Evolutionary conservation across 2,113 vertebrate genomes (phyloP), one percentile per base, ranked within the genome.

Genomic region (Grammomys dolichurus): DNA sequence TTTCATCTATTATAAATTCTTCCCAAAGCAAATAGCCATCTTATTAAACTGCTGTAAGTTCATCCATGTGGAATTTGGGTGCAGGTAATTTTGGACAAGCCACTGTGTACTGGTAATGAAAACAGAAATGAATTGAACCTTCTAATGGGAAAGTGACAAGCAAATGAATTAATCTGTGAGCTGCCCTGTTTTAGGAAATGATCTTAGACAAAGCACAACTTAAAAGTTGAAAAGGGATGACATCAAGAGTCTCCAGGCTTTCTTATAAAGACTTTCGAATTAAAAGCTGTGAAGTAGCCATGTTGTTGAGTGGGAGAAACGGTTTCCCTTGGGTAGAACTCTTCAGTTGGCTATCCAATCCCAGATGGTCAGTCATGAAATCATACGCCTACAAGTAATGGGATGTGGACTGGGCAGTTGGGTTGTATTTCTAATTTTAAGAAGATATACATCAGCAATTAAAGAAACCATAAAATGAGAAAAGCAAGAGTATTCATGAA

Each of bases 41-140:
- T 97, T 91, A 93, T 96, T 97, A 96, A 94, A 96, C 93, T 82
- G 73, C 60, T 86, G 5, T 81, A 77, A 89, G 43, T 97, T 95
- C 76, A 54, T 92, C 81, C 73, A n/a, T 81, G 67, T 84, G 84
- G 89, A 92, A 89, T 91, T 89, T 93, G 43, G 91, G 89, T 70
- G 78, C 95, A 87, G 58, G 69, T 65, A 89, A 87, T 93, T 97
- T 92, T 91, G 56, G 93, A 91, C 80, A 75, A 95, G 78, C 24
- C 87, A 85, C 82, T 94, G 78, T 93, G 58, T 69, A 80, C 33
- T 2, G 13, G 43, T 94, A 94, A 95, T 95, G 91, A 93, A 95
- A 96, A 95, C 56, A 96, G 78, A 97, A 97, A 89, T 85, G 94
- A 95, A 94, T 93, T 95, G 89, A 89, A 58, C 63, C 48, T 90